phyloP scores from a whole-genome alignment of 2,113 vertebrate species.

The Todiramphus saurophagus region DNA sequence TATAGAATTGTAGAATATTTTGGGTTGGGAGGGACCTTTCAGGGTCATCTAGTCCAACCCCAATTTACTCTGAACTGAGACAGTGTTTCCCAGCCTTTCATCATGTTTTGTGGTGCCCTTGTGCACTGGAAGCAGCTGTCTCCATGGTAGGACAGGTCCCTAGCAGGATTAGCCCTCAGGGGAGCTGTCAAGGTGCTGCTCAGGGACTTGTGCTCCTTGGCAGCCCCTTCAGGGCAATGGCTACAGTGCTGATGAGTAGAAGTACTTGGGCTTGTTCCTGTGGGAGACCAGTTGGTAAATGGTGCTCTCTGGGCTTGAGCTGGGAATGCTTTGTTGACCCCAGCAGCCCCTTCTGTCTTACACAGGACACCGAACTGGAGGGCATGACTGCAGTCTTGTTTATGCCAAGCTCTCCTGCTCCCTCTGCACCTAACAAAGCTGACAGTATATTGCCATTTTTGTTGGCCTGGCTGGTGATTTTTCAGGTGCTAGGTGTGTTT shows the following conservation, averaged over 20 bases:
- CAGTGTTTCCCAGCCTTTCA: neutral
- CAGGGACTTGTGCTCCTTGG: neutral
- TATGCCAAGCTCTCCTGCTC: neutral
- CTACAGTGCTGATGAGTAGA: neutral
- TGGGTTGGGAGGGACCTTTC: neutral
- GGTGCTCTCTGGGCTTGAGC: neutral
- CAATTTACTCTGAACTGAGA: neutral
- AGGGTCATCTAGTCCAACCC: neutral
- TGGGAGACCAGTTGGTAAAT: neutral
- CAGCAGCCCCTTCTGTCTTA: neutral
- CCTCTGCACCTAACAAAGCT: neutral
- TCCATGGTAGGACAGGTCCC: neutral
- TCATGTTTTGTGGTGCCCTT: fast-evolving
- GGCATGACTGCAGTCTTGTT: neutral
- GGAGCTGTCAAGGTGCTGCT: neutral
- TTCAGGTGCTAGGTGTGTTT: conserved; percentile 40
- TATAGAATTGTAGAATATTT: neutral
- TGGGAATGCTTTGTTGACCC: neutral
- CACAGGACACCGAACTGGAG: neutral
- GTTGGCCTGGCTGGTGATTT: conserved; percentile 29
- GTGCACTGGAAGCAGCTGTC: neutral
- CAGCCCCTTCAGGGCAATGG: neutral
- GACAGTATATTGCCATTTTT: conserved; percentile 24
- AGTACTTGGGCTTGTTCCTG: neutral
- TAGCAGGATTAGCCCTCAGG: neutral